phyloP scores from a whole-genome alignment of 2,888 invertebrate genomes.

The Mythimna vitellina region DNA sequence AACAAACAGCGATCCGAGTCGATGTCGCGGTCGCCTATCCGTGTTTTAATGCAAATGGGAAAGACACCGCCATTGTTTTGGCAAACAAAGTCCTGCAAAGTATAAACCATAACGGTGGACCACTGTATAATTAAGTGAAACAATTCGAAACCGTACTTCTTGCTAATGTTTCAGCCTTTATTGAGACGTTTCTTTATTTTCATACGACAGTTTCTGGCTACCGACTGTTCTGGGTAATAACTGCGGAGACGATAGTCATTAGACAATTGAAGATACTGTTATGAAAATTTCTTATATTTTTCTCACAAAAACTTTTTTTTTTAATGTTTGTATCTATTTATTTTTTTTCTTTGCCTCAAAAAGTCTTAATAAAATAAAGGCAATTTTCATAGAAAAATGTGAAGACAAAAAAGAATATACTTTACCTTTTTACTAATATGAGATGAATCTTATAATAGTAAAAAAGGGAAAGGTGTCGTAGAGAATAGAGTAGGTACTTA shows the following conservation, averaged over 20 bases:
- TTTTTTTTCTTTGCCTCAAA: neutral
- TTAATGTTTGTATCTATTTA: neutral
- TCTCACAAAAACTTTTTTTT: neutral
- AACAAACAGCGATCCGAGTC: slow-evolving; percentile 32
- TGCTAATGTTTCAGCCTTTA: slow-evolving; percentile 5
- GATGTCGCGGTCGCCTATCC: slow-evolving; percentile 5
- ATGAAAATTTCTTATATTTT: neutral
- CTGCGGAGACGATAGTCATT: neutral
- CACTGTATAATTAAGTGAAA: slow-evolving; percentile 41
- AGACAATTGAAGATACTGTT: slow-evolving; percentile 9
- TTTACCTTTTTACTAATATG: too few species aligned
- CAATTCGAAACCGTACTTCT: slow-evolving; percentile 43
- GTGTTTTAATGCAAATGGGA: slow-evolving; percentile 57
- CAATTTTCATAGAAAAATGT: slow-evolving; percentile 1
- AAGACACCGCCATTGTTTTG: slow-evolving; percentile 48
- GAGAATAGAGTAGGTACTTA: too few species aligned
- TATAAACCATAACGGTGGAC: slow-evolving; percentile 47
- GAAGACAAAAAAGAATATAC: neutral
- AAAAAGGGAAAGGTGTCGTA: too few species aligned
- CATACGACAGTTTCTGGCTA: slow-evolving; percentile 17
- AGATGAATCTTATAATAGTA: neutral
- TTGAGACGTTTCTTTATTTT: slow-evolving; percentile 34
- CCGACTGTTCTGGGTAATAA: neutral
- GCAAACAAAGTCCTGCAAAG: slow-evolving; percentile 55
- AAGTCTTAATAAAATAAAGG: neutral